phyloP scores from a whole-genome alignment of 2,113 vertebrate species.

The Hippotragus niger region DNA sequence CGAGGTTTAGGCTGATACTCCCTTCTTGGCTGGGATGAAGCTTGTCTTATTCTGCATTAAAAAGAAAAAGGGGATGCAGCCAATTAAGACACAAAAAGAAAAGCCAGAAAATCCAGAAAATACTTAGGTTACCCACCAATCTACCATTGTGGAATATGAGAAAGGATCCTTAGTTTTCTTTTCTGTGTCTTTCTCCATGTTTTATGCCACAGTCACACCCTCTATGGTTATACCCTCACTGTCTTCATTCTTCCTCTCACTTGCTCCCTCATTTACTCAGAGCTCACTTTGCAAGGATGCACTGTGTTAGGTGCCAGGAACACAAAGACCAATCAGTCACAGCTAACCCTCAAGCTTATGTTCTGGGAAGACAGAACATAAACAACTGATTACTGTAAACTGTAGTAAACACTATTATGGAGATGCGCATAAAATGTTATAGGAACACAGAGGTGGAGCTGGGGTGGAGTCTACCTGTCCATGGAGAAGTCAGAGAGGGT shows the following conservation, averaged over 20 bases:
- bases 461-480: not conserved
- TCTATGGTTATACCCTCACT: not conserved
- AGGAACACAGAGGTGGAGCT: not conserved
- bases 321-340: not conserved
- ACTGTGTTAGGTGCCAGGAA: not conserved
- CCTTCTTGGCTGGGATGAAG: conserved; percentile 90
- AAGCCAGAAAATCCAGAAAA: not conserved
- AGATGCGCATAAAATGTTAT: not conserved
- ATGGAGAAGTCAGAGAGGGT: not conserved
- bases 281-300: not conserved
- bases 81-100: not conserved
- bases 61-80: not conserved
- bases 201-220: not conserved
- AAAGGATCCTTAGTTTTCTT: not conserved
- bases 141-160: not conserved
- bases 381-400: no score
- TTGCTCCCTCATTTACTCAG: not conserved
- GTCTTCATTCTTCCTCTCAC: not conserved
- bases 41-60: conserved; percentile 90
- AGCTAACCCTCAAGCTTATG: not conserved
- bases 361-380: not conserved
- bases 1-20: conserved; percentile 94
- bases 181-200: not conserved
- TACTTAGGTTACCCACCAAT: not conserved
- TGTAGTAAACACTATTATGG: not conserved